Conservation (phyloP, 2,797 vertebrate genomes). For the Micropoecilia bifurca region DNA sequence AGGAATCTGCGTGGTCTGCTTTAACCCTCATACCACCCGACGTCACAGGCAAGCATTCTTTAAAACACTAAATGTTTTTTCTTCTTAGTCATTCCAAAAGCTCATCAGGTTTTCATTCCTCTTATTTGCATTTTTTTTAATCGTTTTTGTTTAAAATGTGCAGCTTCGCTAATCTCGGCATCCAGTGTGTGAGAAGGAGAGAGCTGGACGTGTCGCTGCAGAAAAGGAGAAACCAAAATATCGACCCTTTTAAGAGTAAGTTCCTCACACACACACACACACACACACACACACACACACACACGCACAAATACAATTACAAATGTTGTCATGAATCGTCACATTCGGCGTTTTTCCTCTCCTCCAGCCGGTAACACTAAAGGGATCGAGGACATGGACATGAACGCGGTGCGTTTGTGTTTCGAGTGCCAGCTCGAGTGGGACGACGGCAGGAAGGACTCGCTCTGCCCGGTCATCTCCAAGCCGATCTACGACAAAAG, state of each 20-base stretch:
- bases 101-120: background rate
- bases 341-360: background rate
- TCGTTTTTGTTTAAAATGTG: background rate
- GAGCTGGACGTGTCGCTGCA: slow-evolving; percentile 89
- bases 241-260: slow-evolving; percentile 94
- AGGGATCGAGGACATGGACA: slow-evolving; percentile 96
- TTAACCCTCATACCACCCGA: slow-evolving; percentile 83
- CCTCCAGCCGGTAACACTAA: slow-evolving; percentile 87
- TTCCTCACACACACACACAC: slow-evolving; percentile 1
- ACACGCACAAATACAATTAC: background rate
- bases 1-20: slow-evolving; percentile 86
- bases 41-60: slow-evolving; percentile 83
- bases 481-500: slow-evolving; percentile 95
- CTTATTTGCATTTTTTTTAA: background rate
- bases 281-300: background rate
- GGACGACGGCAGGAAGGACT: slow-evolving; percentile 75
- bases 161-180: slow-evolving; percentile 93
- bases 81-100: background rate
- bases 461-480: slow-evolving; percentile 87
- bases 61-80: background rate
- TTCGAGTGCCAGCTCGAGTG: slow-evolving; percentile 90
- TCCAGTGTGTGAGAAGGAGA: slow-evolving; percentile 94
- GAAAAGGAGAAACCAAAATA: slow-evolving; percentile 88
- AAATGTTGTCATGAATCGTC: background rate
- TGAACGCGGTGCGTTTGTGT: slow-evolving; percentile 94